Percentiles rank a stretch among this genome's conserved stretches.
Conservation (phyloP, 2,113 vertebrate genomes). For the Crocuta crocuta region DNA sequence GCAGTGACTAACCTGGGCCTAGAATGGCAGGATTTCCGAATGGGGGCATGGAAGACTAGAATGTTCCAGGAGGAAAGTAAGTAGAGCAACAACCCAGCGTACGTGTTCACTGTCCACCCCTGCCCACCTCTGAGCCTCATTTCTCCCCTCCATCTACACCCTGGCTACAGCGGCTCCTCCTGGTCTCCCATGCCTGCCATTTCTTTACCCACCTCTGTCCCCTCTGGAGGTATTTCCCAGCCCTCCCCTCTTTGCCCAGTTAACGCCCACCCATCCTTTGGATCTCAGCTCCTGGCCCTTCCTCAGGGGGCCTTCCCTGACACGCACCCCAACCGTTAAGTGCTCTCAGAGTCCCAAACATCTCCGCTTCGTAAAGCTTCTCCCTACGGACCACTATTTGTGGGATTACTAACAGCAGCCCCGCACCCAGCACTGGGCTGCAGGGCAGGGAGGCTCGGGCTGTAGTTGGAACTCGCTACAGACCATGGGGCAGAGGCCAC, state of each 20-base stretch:
- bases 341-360: too few relatives aligned
- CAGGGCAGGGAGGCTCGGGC: not conserved
- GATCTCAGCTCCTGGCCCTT: not conserved
- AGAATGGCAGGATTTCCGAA: not conserved
- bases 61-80: not conserved
- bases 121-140: not conserved
- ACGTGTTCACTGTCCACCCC: not conserved
- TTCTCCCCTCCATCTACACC: not conserved
- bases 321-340: accelerated
- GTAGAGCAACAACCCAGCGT: not conserved
- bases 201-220: not conserved
- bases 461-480: not conserved
- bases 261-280: not conserved
- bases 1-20: not conserved
- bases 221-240: not conserved
- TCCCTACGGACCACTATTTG: not conserved
- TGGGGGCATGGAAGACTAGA: not conserved
- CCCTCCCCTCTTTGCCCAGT: not conserved
- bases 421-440: not conserved
- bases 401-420: not conserved
- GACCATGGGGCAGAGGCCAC: not conserved
- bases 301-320: not conserved
- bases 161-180: not conserved
- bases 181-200: not conserved
- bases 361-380: not conserved